Conservation (phyloP, 2,888 invertebrate species). For the Coremacera marginata region DNA sequence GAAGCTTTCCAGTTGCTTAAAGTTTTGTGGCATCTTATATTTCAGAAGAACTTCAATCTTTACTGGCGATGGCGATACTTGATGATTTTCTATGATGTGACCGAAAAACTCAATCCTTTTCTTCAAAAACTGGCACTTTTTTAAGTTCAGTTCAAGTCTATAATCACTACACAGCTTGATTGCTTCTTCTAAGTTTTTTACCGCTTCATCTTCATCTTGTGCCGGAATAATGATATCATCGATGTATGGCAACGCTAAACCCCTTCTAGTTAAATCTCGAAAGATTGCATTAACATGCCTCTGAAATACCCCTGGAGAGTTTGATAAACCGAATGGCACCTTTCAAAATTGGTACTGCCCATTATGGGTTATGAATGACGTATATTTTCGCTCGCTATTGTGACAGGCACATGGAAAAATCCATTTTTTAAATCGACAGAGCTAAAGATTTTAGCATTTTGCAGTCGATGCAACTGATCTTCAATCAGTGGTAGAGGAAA, state of each 20-base stretch:
- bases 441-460: conserved; percentile 40
- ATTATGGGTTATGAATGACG: conserved; percentile 53
- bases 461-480: conserved; percentile 41
- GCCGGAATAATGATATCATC: conserved; percentile 56
- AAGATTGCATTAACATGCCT: conserved; percentile 48
- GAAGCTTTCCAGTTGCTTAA: conserved; percentile 55
- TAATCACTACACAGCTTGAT: conserved; percentile 38
- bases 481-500: conserved; percentile 44
- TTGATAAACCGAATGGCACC: conserved; percentile 63
- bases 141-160: conserved; percentile 43
- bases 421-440: conserved; percentile 42
- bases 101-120: conserved; percentile 45
- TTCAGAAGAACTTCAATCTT: conserved; percentile 52
- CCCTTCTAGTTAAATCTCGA: conserved; percentile 35
- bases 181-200: conserved; percentile 41
- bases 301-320: conserved; percentile 55
- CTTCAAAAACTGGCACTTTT: conserved; percentile 46
- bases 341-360: conserved; percentile 55
- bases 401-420: conserved; percentile 43
- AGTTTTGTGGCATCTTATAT: conserved; percentile 51
- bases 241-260: conserved; percentile 48
- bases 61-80: conserved; percentile 47
- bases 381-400: conserved; percentile 34
- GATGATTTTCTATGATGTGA: conserved; percentile 43
- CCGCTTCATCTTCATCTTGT: conserved; percentile 38